Conservation (phyloP, 2,888 invertebrate species). For the Drosophila engyochracea region DNA sequence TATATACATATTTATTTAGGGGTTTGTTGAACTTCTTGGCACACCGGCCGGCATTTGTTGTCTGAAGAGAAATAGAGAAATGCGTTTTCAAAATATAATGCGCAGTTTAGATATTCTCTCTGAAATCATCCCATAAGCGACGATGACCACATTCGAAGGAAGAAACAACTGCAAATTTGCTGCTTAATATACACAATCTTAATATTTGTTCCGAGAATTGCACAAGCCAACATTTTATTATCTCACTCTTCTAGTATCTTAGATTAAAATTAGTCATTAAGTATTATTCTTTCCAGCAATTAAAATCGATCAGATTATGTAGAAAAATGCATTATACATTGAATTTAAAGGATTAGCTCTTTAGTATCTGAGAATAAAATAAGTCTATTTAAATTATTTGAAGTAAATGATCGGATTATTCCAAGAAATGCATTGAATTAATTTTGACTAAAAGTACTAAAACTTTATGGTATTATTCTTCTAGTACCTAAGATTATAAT, state of each 20-base stretch:
- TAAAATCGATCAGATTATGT: not conserved
- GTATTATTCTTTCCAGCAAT: not conserved
- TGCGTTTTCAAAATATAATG: conserved; percentile 45
- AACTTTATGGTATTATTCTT: not conserved
- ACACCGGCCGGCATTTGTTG: conserved; percentile 50
- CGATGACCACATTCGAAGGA: conserved; percentile 24
- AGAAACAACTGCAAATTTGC: not conserved
- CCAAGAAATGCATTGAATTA: not conserved
- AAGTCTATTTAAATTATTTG: not conserved
- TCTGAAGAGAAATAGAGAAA: conserved; percentile 13
- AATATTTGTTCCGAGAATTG: not conserved
- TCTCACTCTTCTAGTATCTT: not conserved
- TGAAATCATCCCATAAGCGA: conserved; percentile 11
- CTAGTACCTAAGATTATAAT: not conserved
- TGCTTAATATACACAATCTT: not conserved
- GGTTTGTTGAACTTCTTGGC: conserved; percentile 52
- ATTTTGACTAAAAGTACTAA: not conserved
- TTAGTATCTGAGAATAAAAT: not conserved
- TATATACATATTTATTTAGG: not conserved
- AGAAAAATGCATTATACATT: not conserved
- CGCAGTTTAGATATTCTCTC: conserved; percentile 43
- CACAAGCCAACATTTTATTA: not conserved
- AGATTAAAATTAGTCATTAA: not conserved
- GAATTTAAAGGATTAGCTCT: not conserved
- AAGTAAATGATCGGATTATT: not conserved